Base-by-base conservation (phyloP, 1,140 invertebrate genomes). In the Drosophila triauraria region DNA sequence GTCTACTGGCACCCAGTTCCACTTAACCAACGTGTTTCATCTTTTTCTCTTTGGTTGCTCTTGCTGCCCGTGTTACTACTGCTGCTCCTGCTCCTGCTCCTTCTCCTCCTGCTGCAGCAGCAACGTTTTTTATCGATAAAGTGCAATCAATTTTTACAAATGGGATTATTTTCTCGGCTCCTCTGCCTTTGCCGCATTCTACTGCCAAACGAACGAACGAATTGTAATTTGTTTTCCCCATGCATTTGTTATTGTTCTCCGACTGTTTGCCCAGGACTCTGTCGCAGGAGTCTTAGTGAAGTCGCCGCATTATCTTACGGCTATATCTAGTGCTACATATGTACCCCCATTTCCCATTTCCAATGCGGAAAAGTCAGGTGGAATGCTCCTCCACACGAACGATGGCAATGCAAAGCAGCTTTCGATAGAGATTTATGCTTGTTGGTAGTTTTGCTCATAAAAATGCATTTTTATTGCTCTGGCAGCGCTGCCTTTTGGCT, bases 131-230 rank as follows among this genome's bases (percentile, higher is more conserved):
- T 88, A 90, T 90, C 85, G 81, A 81, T 88, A 90, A 82, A 90
- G 81, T 90, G 85, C 85, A 90, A 90, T 90, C 85, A 90, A 90
- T 90, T 90, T 90, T 90, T 90, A 91, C 85, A 90, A 90, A 90
- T 90, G 85, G 85, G 85, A 90, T 90, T 90, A 90, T 90, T 90
- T 90, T 90, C 58, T 70, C 54, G 42, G 40, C 46, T 79, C 59
- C 27, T 46, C 44, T 35, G 27, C 4, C 30, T 32, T 12, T 38
- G 25, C 50, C 25, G 32, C 32, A 32, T 32, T 10, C 57, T 69
- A n/a, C 67, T 48, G 58, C 74, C 51, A 40, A 54, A 23, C 32
- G 51, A 54, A 40, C 53, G 68, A 64, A 91, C 85, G 85, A 90
- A 90, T 85, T 85, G 85, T 90, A 90, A 90, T 90, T 90, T 90